Percentiles rank a stretch among this genome's conserved stretches.
phyloP scores from a whole-genome alignment of 2,888 invertebrate species.

The Auanema freiburgensis region DNA sequence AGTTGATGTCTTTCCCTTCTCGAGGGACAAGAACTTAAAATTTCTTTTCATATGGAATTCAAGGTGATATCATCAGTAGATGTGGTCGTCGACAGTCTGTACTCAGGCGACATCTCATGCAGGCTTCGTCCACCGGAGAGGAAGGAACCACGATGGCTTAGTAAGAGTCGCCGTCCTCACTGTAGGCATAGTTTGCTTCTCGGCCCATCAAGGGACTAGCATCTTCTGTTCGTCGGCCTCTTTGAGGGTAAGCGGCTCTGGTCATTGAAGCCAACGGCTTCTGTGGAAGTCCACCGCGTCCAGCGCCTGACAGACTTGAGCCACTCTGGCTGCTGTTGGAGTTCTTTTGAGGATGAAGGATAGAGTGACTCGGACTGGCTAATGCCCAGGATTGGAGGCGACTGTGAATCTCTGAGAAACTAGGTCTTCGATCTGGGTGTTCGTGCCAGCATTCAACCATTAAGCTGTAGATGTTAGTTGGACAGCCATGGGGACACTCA shows the following conservation, averaged over 20 bases:
- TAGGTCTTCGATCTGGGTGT: conserved; percentile 84
- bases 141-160: no score
- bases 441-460: conserved; percentile 99
- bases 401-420: conserved; percentile 86
- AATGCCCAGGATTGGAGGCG: conserved; percentile 70
- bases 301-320: conserved; percentile 41
- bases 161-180: conserved; percentile 49
- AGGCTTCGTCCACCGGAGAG: no score
- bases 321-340: conserved; percentile 42
- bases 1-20: no score
- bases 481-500: conserved; percentile 88
- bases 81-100: no score
- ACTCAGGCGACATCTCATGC: no score
- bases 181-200: conserved; percentile 45
- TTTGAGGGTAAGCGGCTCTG: conserved; percentile 12
- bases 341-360: conserved; percentile 39
- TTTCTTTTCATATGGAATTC: no score
- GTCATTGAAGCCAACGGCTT: no score
- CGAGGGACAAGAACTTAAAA: no score
- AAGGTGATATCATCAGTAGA: no score
- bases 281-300: conserved; percentile 17
- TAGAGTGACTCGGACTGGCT: conserved; percentile 48
- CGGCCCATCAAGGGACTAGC: conserved; percentile 51
- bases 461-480: conserved; percentile 83
- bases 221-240: conserved; percentile 35